Base-by-base conservation (phyloP, 2,797 vertebrate genomes). In the Distichodus sexfasciatus region DNA sequence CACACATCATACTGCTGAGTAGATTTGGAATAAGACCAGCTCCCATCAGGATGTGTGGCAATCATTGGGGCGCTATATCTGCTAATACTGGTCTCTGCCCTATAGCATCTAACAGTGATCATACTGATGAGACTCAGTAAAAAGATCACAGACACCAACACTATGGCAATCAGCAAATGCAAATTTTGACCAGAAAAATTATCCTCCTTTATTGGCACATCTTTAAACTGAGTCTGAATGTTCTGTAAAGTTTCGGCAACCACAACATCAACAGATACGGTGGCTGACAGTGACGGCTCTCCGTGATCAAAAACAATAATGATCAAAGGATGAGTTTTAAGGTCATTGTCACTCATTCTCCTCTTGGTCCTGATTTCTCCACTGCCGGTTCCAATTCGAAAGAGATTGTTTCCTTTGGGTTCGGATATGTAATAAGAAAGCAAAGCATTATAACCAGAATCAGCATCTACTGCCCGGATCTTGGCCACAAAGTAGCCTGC, bases 1-100 rank as follows among this genome's bases (percentile, higher is more conserved):
- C 87, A 89, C 63, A 89, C 82, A 74, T 89, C 86, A 72, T 88
- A 90, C 78, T 88, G 86, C 74, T 90, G 87, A 51, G 85, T 80
- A 69, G 85, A 72, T 81, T 86, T 85, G 54, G 84, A 86, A 81
- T 86, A 86, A 81, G 84, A 85, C 84, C 84, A 86, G 80, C 81
- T 87, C 66, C 85, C 86, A 41, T 86, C 85, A 76, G 86, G 84
- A 47, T 86, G 79, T 47, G 84, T 83, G 69, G 82, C 85, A 79
- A 87, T 86, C 78, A 87, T 82, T 43, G 85, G 85, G 53, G 86
- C 64, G 7, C 84, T 77, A 79, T 87, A 88, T 53, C 80, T 81
- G 73, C 74, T 78, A 66, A 88, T 83, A 77, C 5, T 59, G 15
- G 53, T 24, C 9, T 86, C 76, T 60, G 78, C 80, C 76, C 74